phyloP scores from a whole-genome alignment of 1,140 invertebrate genomes.

The Drosophila dunni region DNA sequence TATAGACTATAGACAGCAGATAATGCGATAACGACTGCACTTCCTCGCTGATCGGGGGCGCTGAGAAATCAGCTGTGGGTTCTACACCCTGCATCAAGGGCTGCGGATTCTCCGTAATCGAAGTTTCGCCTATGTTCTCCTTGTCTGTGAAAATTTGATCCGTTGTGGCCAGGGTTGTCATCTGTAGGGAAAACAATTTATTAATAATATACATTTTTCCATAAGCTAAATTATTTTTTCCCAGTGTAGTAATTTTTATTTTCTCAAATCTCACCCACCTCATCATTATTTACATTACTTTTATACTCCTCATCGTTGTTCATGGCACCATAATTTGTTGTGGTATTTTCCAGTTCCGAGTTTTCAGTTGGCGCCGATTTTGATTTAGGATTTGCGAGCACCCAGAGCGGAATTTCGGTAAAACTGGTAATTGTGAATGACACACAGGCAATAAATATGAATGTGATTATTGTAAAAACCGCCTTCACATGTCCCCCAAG shows the following conservation, averaged over 20 bases:
- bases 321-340: slow-evolving; percentile 59
- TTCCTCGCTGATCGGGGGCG: slow-evolving; percentile 42
- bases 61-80: not conserved
- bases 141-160: not conserved
- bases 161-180: not conserved
- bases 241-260: too few relatives aligned
- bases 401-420: slow-evolving; percentile 92
- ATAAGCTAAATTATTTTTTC: too few relatives aligned
- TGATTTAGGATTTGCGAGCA: slow-evolving; percentile 74
- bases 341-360: slow-evolving; percentile 16
- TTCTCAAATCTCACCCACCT: slow-evolving; percentile 13
- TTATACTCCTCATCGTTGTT: slow-evolving; percentile 35
- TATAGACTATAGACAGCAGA: slow-evolving; percentile 93
- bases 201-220: too few relatives aligned
- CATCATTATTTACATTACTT: slow-evolving; percentile 6
- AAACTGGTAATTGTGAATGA: slow-evolving; percentile 93
- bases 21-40: slow-evolving; percentile 89
- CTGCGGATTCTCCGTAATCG: slow-evolving; percentile 51
- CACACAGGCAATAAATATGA: slow-evolving; percentile 94
- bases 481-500: slow-evolving; percentile 95
- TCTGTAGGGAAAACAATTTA: not conserved
- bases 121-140: slow-evolving; percentile 53
- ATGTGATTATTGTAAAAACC: slow-evolving; percentile 94
- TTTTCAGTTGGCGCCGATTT: slow-evolving; percentile 31
- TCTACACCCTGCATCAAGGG: slow-evolving; percentile 6